Evolutionary conservation across 2,888 invertebrate species (phyloP).

Genomic region (Therioaphis trifolii): DNA sequence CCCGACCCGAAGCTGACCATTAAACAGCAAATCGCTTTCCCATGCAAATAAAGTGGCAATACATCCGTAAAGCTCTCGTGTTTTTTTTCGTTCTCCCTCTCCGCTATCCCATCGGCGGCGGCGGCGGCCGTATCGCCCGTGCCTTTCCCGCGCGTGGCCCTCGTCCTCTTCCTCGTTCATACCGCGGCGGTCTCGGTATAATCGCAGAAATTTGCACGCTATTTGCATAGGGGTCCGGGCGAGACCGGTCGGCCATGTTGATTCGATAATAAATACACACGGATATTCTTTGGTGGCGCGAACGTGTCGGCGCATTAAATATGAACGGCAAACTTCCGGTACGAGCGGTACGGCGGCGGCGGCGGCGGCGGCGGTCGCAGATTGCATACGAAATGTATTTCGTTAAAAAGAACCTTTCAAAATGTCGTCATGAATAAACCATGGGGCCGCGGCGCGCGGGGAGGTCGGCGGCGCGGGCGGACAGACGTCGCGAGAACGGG

Average conservation of each 20-base stretch:
- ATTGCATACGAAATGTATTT: constrained; percentile 59
- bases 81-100: background rate
- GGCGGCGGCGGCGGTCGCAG: constrained; percentile 28
- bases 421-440: constrained; percentile 62
- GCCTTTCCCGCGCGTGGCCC: background rate
- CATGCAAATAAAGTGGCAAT: constrained; percentile 48
- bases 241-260: constrained; percentile 47
- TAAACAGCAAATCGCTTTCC: constrained; percentile 49
- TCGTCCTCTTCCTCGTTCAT: too few relatives aligned
- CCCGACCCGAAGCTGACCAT: constrained; percentile 32
- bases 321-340: constrained; percentile 59
- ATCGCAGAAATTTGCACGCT: constrained; percentile 40
- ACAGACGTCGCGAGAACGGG: background rate
- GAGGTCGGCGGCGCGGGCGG: background rate
- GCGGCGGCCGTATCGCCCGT: background rate
- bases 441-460: background rate
- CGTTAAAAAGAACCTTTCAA: constrained; percentile 59
- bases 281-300: constrained; percentile 53
- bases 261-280: constrained; percentile 60
- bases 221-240: constrained; percentile 47
- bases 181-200: background rate
- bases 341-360: background rate
- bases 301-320: constrained; percentile 62
- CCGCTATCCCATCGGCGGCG: background rate
- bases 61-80: background rate